phyloP scores from a whole-genome alignment of 2,113 vertebrate genomes.

The Hepsetus odoe region DNA sequence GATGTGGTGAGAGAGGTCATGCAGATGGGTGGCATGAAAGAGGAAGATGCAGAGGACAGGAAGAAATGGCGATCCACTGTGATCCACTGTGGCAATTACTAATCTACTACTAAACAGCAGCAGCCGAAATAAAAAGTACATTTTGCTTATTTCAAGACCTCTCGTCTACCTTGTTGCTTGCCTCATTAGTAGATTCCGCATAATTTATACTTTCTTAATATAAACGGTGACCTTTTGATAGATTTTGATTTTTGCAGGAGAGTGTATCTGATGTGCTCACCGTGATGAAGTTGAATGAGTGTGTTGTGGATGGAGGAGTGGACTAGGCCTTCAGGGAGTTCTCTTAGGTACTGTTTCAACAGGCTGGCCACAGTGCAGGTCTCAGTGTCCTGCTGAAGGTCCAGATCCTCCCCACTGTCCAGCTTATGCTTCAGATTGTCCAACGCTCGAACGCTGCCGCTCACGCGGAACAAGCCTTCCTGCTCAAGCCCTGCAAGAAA shows the following conservation, averaged over 20 bases:
- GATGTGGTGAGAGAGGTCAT: too few relatives aligned
- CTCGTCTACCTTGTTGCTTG: too few relatives aligned
- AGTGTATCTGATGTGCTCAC: constrained; percentile 67
- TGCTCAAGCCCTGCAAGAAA: constrained; percentile 82
- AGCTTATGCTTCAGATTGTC: constrained; percentile 80
- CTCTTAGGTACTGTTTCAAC: constrained; percentile 87
- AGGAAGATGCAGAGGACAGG: too few relatives aligned
- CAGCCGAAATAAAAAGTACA: too few relatives aligned
- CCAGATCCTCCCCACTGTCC: constrained; percentile 78
- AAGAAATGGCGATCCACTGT: too few relatives aligned
- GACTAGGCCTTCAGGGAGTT: constrained; percentile 86
- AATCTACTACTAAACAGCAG: too few relatives aligned
- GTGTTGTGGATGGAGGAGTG: constrained; percentile 73
- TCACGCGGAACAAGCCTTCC: constrained; percentile 93
- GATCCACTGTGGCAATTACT: too few relatives aligned
- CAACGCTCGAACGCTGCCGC: constrained; percentile 83
- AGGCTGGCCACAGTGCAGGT: constrained; percentile 85
- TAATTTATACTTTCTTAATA: too few relatives aligned
- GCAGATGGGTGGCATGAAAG: too few relatives aligned
- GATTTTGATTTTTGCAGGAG: not conserved
- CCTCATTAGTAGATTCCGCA: too few relatives aligned
- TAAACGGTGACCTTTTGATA: too few relatives aligned
- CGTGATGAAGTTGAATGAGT: constrained; percentile 81
- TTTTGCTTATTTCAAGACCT: too few relatives aligned
- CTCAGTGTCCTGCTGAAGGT: constrained; percentile 77